Evolutionary conservation across 2,797 vertebrate genomes (phyloP), one percentile per base, ranked within the genome.

Genomic region (Coregonus sp.): DNA sequence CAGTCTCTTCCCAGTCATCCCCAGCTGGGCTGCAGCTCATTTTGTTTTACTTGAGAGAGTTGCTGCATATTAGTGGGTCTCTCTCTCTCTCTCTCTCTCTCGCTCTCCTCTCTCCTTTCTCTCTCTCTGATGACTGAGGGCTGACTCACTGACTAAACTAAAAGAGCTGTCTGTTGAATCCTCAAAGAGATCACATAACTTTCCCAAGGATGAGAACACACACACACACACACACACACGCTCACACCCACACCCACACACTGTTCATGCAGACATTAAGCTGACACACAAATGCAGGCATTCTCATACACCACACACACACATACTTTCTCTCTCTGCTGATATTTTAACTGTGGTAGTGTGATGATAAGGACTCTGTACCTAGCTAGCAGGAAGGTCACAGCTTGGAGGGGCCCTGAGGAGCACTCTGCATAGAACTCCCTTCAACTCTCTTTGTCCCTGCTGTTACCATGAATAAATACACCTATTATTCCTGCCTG

Each of bases 11-110:
- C 88, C 77, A 83, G 81, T 88, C 82, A 74, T 82, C 77, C 72
- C 81, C 56, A 69, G 75, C 56, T 59, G 56, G 56, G 18, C 56
- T 59, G 77, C 81, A 83, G 82, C 82, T 92, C 89, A 91, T 92
- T 92, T 40, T 89, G 89, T 92, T 91, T 89, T 86, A 92, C 91
- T 89, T 91, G 87, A 89, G 86, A 92, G 91, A 89, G 66, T 81
- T 56, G 7, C n/a, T 11, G 7, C n/a, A 11, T 12, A n/a, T 29
- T 65, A 29, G 4, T 29, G n/a, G 4, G 5, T 33, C 31, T 33
- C 31, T 33, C 31, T 3, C 31, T 33, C 31, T 33, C 31, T 31
- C 31, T 25, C 31, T 12, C 15, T 67, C 29, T 67, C 11, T 25
- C 25, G 25, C 25, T 25, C 25, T 25, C 25, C 25, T 25, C 25